Percentiles rank a stretch among this genome's conserved stretches.
Conservation (phyloP, 37 sponge, comb jelly and placozoan genomes). For the Beroe forskalii region DNA sequence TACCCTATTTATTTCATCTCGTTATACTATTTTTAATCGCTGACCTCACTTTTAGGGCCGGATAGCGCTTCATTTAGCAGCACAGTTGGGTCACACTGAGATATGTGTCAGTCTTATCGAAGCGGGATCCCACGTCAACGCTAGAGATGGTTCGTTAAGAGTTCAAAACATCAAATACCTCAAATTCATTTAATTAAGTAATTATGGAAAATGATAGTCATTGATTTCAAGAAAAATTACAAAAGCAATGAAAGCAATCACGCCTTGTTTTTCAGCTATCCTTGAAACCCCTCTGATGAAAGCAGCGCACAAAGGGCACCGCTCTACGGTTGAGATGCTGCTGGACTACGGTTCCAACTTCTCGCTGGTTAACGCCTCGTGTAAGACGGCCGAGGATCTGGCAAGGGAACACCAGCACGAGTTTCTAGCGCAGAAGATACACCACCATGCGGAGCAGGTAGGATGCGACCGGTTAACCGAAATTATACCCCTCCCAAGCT, state of each 20-base stretch:
- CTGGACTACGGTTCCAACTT: slow-evolving; percentile 62
- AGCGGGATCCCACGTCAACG: slow-evolving; percentile 28
- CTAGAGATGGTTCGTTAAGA: slow-evolving; percentile 45
- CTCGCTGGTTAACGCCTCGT: slow-evolving; percentile 53
- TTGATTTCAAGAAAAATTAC: too few relatives aligned
- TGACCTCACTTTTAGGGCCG: neutral
- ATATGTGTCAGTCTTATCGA: slow-evolving; percentile 61
- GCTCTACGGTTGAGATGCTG: slow-evolving; percentile 57
- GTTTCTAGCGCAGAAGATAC: slow-evolving; percentile 54
- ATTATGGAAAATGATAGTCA: too few relatives aligned
- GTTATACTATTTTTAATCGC: too few relatives aligned
- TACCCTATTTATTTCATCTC: too few relatives aligned
- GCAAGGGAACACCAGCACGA: slow-evolving; percentile 28
- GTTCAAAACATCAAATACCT: too few relatives aligned
- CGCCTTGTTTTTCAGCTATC: slow-evolving; percentile 32
- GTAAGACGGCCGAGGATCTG: slow-evolving; percentile 39
- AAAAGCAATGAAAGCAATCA: too few relatives aligned
- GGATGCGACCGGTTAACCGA: too few relatives aligned
- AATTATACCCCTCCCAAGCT: too few relatives aligned
- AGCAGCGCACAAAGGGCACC: slow-evolving; percentile 30
- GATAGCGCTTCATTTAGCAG: slow-evolving; percentile 53
- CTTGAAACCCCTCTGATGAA: slow-evolving; percentile 61
- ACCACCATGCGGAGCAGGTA: slow-evolving; percentile 39
- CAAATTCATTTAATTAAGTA: too few relatives aligned
- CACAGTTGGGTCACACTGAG: slow-evolving; percentile 56